Evolutionary conservation across 2,888 invertebrate species (phyloP).

Genomic region (Melieria picta): DNA sequence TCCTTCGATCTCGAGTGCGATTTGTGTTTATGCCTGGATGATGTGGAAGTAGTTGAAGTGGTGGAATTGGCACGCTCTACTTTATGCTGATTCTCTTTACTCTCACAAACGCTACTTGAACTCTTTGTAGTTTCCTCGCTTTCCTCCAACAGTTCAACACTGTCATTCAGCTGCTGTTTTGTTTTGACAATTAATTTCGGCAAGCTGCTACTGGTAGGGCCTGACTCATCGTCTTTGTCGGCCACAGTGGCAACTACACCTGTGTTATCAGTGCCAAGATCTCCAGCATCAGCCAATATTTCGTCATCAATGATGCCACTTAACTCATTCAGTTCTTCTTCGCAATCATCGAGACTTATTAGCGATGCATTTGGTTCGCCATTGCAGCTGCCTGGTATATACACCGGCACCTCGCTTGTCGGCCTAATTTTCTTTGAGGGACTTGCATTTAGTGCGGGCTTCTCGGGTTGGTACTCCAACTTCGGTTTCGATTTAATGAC

Average conservation of each 20-base stretch:
- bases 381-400: slow-evolving; percentile 53
- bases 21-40: slow-evolving; percentile 42
- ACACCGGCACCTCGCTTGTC: slow-evolving; percentile 51
- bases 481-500: slow-evolving; percentile 51
- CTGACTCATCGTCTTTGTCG: neutral
- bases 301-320: slow-evolving; percentile 47
- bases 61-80: slow-evolving; percentile 33
- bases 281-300: slow-evolving; percentile 25
- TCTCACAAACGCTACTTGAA: slow-evolving; percentile 17
- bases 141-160: neutral
- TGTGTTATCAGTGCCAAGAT: slow-evolving; percentile 10
- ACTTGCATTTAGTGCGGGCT: slow-evolving; percentile 60
- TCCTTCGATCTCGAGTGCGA: slow-evolving; percentile 36
- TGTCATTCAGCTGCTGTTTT: too few relatives aligned
- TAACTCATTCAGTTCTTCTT: slow-evolving; percentile 51
- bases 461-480: slow-evolving; percentile 64
- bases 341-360: slow-evolving; percentile 49
- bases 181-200: too few relatives aligned
- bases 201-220: too few relatives aligned
- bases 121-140: neutral
- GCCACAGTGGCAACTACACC: neutral
- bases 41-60: slow-evolving; percentile 39
- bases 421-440: slow-evolving; percentile 42
- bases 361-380: slow-evolving; percentile 19
- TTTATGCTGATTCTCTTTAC: slow-evolving; percentile 28